Evolutionary conservation across 2,888 invertebrate species (phyloP), one percentile per base, ranked within the genome.

Genomic region (Agonopterix alstromeriana): DNA sequence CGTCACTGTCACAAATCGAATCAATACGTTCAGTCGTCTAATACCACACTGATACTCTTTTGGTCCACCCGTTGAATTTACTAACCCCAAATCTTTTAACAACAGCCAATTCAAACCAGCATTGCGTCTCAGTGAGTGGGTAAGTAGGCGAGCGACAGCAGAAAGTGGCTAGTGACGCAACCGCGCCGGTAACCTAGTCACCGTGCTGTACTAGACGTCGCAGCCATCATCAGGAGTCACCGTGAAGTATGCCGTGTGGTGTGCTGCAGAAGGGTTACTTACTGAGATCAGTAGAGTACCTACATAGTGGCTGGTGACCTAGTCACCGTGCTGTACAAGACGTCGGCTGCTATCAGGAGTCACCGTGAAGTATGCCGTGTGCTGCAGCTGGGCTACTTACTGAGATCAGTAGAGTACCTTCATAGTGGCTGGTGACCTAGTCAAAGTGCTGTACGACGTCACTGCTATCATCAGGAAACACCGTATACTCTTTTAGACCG

Each of bases 131-230:
- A 80, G 68, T 85, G 85, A 86, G 67, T 85, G 85, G 82, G 77
- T 86, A 87, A 83, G 78, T 87, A 84, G 86, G 87, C 80, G 77
- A 86, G 68, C 84, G 85, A 84, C 86, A 82, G 77, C 88, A 85
- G 87, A 87, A 87, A 87, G 87, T 87, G 84, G 78, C 76, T 11
- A 53, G 70, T 87, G 82, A 84, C 74, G 86, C 85, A 87, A 86
- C 77, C 80, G 81, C 78, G 79, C 81, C 68, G 84, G 67, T 87
- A 86, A 87, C 87, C 87, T 76, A 86, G 73, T 86, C 83, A 74
- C 71, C 71, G 77, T 73, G 68, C 70, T 60, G 61, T 66, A 67
- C 67, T 67, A 70, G 70, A 67, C 70, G 64, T 63, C 54, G 62
- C 27, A 5, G 27, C 27, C 27, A 27, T 27, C 5, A 5, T 27